Base-by-base conservation (phyloP, 2,797 vertebrate genomes). In the Phataginus tricuspis region DNA sequence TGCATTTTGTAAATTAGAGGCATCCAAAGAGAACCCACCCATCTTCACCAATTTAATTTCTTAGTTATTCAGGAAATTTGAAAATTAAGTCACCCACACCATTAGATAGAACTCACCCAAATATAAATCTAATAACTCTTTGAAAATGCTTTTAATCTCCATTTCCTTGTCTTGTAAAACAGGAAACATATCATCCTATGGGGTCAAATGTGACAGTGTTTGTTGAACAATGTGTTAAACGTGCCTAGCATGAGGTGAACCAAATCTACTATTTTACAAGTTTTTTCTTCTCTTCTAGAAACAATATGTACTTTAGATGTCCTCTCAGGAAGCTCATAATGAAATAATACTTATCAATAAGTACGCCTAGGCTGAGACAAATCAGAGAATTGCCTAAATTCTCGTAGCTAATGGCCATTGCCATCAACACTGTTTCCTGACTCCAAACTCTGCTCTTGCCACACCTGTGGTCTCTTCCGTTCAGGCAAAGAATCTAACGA, bases 251-350 rank as follows among this genome's bases (percentile, higher is more conserved):
- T 1, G 1, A 13, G 3, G 16, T 53, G 96, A 77, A 53, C 11
- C 4, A 87, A 31, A 1, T 34, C 59, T 69, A 16, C 57, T 93
- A 11, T 53, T 94, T 66, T 79, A 85, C 15, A 61, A 57, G 7
- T 9, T 53, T 92, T 82, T 86, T 77, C 55, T 88, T 94, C 34
- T 93, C n/a, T 68, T 39, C 37, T n/a, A 75, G 59, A 86, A 94
- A 79, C 27, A 61, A 8, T 34, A 61, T 39, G 49, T 59, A 66
- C 39, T 87, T 89, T 10, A 84, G n/a, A 19, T 31, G 82, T 94
- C 55, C 37, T 86, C 90, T 94, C 55, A 96, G 89, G 83, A 96
- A 97, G 61, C 80, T 88, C 19, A 29, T 13, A 89, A 1, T 85
- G 71, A 93, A 97, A 87, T 79, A 95, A 39, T 59, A 59, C 45